phyloP scores from a whole-genome alignment of 2,113 vertebrate genomes.

The Tragelaphus buxtoni region DNA sequence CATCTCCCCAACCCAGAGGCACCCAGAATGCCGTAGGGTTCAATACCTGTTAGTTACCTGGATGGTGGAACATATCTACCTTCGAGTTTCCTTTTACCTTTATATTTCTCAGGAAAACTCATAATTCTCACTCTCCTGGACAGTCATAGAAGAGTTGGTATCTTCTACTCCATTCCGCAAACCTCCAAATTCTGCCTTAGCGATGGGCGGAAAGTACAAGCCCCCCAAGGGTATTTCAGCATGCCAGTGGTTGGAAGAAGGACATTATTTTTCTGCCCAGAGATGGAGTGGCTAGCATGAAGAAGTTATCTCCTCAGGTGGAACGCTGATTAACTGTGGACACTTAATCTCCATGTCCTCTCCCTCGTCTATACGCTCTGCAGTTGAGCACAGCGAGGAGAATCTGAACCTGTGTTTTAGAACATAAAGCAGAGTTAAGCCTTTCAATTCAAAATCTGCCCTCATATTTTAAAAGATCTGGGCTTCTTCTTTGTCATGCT shows the following conservation, averaged over 20 bases:
- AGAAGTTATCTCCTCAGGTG: neutral
- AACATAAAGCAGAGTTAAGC: neutral
- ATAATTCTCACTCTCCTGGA: too few relatives aligned
- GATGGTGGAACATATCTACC: neutral
- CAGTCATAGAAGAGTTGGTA: neutral
- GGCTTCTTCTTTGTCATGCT: neutral
- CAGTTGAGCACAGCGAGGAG: neutral
- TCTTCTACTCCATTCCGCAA: neutral
- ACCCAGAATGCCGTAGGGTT: fast-evolving
- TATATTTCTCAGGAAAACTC: neutral
- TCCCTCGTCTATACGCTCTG: fast-evolving
- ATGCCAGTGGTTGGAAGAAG: neutral
- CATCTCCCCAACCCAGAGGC: neutral
- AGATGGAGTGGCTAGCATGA: neutral
- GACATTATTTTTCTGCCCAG: neutral
- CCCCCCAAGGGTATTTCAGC: neutral
- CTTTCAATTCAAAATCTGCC: neutral
- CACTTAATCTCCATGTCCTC: neutral
- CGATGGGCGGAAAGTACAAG: neutral
- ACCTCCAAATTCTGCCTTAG: neutral
- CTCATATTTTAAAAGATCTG: neutral
- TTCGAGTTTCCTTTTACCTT: neutral
- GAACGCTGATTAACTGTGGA: neutral
- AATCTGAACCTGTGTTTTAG: neutral
- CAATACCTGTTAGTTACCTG: neutral